phyloP scores from a whole-genome alignment of 2,888 invertebrate species.

The Drosophila kanekoi region DNA sequence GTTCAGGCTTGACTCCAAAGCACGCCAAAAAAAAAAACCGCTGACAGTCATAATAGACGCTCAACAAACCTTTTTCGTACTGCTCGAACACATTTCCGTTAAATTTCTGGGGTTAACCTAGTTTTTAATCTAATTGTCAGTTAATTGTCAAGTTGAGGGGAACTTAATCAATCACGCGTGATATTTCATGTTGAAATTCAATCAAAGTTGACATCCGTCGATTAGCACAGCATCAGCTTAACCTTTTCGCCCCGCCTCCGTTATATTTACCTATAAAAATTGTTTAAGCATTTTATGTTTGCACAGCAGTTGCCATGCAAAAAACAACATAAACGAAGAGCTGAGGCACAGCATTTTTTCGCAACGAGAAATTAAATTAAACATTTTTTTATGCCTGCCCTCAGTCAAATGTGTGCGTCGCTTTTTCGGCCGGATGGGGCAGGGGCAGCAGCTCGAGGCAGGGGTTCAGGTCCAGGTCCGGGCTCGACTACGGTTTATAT shows the following conservation, averaged over 20 bases:
- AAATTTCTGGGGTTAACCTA: constrained; percentile 12
- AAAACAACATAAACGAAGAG: constrained; percentile 11
- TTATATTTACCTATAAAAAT: constrained; percentile 74
- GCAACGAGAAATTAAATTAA: constrained; percentile 71
- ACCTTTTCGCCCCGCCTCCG: neutral
- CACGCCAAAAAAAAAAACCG: no score
- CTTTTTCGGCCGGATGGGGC: neutral
- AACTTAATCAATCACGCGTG: constrained; percentile 55
- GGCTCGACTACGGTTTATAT: constrained; percentile 12
- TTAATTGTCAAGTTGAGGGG: constrained; percentile 39
- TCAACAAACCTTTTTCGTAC: no score
- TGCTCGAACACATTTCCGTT: neutral
- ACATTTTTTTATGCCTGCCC: constrained; percentile 68
- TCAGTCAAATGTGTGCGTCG: constrained; percentile 7
- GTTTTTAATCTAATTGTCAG: constrained; percentile 18
- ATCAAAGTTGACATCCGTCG: constrained; percentile 71
- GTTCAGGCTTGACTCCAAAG: no score
- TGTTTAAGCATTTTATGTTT: constrained; percentile 80
- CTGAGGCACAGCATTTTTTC: constrained; percentile 47
- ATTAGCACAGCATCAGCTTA: constrained; percentile 58
- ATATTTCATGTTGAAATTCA: constrained; percentile 62
- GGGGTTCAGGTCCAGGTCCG: constrained; percentile 1
- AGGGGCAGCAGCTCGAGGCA: no score
- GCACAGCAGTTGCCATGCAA: constrained; percentile 71
- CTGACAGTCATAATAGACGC: no score